These are phyloP conservation scores for Polyommatus icarus DNA, from an alignment of 2,888 invertebrate genomes.

Conservation along the genomic window DNA sequence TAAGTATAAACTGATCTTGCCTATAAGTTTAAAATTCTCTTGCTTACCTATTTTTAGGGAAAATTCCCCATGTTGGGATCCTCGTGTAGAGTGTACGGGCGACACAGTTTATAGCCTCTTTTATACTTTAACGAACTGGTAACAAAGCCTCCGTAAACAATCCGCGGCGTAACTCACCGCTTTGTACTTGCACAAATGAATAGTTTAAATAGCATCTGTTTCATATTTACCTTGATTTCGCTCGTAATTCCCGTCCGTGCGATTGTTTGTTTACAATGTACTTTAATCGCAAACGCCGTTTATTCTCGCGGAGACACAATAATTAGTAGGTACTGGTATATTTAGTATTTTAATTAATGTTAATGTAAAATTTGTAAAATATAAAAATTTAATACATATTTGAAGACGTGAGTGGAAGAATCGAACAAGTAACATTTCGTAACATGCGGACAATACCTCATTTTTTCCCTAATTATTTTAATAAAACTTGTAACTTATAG, in stretches of 20 bases:
- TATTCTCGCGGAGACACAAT: background rate
- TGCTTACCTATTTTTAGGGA: background rate
- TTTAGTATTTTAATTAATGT: background rate
- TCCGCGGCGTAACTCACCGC: slow-evolving; percentile 46
- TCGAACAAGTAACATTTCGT: too few species aligned
- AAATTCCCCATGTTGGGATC: background rate
- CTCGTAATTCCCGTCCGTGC: slow-evolving; percentile 13
- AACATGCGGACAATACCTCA: too few species aligned
- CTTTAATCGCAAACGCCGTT: background rate
- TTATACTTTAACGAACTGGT: slow-evolving; percentile 51
- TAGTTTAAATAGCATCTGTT: slow-evolving; percentile 35
- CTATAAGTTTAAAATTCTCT: background rate
- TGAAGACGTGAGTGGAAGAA: too few species aligned
- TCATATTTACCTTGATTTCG: slow-evolving; percentile 29
- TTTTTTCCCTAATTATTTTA: too few species aligned
- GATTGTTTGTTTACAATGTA: slow-evolving; percentile 6
- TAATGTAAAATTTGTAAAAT: background rate
- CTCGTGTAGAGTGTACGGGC: slow-evolving; percentile 26
- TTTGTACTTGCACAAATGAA: slow-evolving; percentile 48
- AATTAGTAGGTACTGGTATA: background rate
- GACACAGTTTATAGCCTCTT: slow-evolving; percentile 47
- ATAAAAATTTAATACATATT: background rate
- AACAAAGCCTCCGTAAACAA: slow-evolving; percentile 49
- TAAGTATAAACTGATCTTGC: too few species aligned
- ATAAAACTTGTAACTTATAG: too few species aligned